These are phyloP conservation scores for Oryzias woworae DNA, from an alignment of 2,113 vertebrate genomes.

Conservation along the genomic window DNA sequence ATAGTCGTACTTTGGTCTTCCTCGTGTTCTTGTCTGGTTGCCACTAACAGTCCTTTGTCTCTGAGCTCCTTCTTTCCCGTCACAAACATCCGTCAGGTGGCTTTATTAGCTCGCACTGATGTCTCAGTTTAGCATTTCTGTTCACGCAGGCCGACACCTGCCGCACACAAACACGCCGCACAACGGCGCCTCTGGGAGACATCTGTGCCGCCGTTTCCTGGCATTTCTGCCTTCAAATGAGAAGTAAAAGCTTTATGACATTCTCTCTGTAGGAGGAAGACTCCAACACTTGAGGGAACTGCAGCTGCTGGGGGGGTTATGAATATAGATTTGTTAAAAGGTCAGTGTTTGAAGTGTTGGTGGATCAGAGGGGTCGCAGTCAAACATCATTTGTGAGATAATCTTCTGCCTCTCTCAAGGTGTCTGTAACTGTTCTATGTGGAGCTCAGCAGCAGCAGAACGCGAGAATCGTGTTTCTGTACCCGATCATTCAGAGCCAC, in stretches of 20 bases:
- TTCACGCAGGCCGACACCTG: conserved; percentile 22
- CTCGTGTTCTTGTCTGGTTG: background rate
- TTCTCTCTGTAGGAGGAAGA: conserved; percentile 25
- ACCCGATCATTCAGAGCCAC: no score
- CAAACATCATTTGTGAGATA: no score
- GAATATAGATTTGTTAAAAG: no score
- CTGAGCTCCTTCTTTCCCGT: background rate
- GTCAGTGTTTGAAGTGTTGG: no score
- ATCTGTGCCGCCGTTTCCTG: conserved; percentile 28
- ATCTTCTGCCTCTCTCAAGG: no score
- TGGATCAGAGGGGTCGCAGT: no score
- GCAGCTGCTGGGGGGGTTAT: conserved; percentile 14
- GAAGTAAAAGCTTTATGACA: conserved; percentile 48
- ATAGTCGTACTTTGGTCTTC: conserved; percentile 39
- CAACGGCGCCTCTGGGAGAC: conserved; percentile 21
- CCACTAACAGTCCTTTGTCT: background rate
- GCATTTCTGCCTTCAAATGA: conserved; percentile 34
- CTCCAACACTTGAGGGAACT: conserved; percentile 28
- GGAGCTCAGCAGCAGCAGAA: no score
- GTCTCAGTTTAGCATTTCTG: conserved; percentile 27
- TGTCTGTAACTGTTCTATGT: no score
- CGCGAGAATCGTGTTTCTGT: no score
- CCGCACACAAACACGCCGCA: conserved; percentile 20
- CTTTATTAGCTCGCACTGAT: conserved; percentile 15
- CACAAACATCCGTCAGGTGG: conserved; percentile 7